Evolutionary conservation across 2,797 vertebrate species (phyloP).

Genomic region (Basileuterus tristriatus): DNA sequence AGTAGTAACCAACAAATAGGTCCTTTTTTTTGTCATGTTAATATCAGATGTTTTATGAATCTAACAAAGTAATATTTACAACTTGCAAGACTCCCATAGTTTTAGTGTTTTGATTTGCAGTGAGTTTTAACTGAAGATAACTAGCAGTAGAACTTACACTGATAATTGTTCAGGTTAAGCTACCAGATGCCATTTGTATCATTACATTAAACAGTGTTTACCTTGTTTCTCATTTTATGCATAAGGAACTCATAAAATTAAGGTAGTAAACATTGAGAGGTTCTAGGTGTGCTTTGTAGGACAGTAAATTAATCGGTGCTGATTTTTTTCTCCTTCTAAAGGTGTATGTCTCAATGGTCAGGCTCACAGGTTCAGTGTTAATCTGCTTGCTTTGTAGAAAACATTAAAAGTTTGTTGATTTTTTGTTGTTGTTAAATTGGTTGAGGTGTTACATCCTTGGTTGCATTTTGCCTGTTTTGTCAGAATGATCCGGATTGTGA

Average conservation of each 20-base stretch:
- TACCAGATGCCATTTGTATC: background rate
- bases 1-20: background rate
- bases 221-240: background rate
- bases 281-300: background rate
- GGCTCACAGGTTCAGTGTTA: background rate
- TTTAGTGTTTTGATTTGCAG: background rate
- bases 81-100: background rate
- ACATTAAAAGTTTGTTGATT: background rate
- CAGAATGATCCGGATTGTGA: background rate
- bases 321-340: background rate
- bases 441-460: background rate
- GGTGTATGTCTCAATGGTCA: background rate
- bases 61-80: background rate
- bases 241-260: background rate
- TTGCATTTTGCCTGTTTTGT: background rate
- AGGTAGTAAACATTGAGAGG: background rate
- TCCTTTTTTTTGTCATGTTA: background rate
- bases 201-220: background rate
- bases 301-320: background rate
- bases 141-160: background rate
- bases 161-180: background rate
- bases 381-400: background rate
- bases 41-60: background rate
- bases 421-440: no score
- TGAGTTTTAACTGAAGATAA: background rate